Conservation (phyloP, 2,888 invertebrate species). For the Nomada hirtipes region DNA sequence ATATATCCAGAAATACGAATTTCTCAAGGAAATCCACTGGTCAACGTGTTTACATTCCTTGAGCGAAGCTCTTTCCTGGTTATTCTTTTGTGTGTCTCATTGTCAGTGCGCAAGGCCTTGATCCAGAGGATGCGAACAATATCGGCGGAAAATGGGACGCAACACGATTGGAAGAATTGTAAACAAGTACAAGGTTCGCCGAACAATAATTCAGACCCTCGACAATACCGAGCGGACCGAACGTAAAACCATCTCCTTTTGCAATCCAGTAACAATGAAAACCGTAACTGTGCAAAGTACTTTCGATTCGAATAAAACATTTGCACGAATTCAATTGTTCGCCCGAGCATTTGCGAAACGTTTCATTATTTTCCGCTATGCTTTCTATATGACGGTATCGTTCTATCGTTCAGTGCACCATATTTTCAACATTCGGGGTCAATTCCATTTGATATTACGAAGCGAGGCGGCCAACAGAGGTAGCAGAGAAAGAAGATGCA, state of each 20-base stretch:
- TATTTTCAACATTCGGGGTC: conserved; percentile 10
- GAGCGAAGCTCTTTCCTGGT: not conserved
- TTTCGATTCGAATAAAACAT: not conserved
- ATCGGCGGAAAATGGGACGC: conserved; percentile 41
- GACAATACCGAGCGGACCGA: not conserved
- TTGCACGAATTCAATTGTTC: too few species aligned
- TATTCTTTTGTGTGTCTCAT: conserved; percentile 13
- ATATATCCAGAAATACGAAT: not conserved
- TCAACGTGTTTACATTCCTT: not conserved
- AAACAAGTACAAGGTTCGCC: conserved; percentile 45
- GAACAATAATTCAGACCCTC: conserved; percentile 29
- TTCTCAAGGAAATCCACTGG: not conserved
- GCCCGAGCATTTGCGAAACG: too few species aligned
- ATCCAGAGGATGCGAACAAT: conserved; percentile 43
- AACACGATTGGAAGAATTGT: conserved; percentile 33
- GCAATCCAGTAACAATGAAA: not conserved
- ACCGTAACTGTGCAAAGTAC: not conserved
- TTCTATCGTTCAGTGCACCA: conserved; percentile 9
- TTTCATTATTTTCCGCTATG: not conserved
- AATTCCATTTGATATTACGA: conserved; percentile 15
- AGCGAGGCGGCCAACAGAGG: conserved; percentile 25
- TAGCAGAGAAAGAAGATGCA: conserved; percentile 21
- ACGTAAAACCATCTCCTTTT: too few species aligned
- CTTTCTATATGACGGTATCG: not conserved
- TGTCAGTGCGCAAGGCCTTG: conserved; percentile 14